Conservation (phyloP, 2,888 invertebrate species). For the Sarcophaga subvicina region DNA sequence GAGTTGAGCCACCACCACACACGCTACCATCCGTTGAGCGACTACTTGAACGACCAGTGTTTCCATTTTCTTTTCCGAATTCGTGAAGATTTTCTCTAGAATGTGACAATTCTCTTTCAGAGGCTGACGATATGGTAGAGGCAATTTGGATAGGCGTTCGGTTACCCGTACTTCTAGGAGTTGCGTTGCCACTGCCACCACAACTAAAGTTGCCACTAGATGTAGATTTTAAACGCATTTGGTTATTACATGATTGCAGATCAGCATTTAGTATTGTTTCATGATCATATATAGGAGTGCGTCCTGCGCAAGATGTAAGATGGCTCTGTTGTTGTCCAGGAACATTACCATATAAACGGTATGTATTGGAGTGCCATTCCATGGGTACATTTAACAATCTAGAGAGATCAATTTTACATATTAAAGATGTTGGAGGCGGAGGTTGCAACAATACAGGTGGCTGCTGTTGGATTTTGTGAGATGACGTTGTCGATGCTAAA, state of each 20-base stretch:
- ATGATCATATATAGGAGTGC: conserved; percentile 71
- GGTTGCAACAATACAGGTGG: conserved; percentile 47
- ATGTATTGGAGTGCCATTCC: conserved; percentile 77
- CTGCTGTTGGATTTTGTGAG: conserved; percentile 46
- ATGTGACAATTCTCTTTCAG: conserved; percentile 67
- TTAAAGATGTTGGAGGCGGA: conserved; percentile 73
- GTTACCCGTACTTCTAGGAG: conserved; percentile 71
- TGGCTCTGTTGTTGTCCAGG: conserved; percentile 60
- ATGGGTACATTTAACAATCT: conserved; percentile 77
- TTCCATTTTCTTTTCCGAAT: conserved; percentile 46
- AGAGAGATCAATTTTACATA: conserved; percentile 80
- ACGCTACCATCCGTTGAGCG: conserved; percentile 72
- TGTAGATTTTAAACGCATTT: conserved; percentile 68
- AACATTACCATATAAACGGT: conserved; percentile 73
- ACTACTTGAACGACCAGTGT: conserved; percentile 74
- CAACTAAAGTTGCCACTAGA: conserved; percentile 58
- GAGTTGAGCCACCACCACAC: conserved; percentile 72
- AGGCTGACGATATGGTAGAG: conserved; percentile 37
- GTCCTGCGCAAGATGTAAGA: conserved; percentile 64
- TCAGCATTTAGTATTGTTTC: conserved; percentile 72
- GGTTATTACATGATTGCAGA: conserved; percentile 69
- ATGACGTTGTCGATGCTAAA: conserved; percentile 72
- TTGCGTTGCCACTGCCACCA: conserved; percentile 64
- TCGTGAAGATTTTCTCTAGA: conserved; percentile 70
- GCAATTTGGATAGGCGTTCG: conserved; percentile 62